phyloP scores from a whole-genome alignment of 2,113 vertebrate species.

The Tragelaphus imberbis region DNA sequence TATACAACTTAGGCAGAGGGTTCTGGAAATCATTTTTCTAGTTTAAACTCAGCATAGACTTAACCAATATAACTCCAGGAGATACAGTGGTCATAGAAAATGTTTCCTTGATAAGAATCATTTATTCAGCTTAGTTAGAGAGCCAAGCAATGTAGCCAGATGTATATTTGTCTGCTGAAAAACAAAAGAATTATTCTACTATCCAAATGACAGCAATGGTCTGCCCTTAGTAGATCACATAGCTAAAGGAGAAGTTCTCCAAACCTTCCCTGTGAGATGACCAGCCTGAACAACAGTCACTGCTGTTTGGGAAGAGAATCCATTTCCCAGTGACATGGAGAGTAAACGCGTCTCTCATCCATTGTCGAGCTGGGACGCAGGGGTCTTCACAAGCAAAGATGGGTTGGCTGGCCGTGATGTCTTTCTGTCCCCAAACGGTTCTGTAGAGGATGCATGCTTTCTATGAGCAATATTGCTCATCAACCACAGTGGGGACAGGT shows the following conservation, averaged over 20 bases:
- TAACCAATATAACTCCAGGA: slow-evolving; percentile 8
- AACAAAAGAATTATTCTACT: not conserved
- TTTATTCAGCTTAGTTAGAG: slow-evolving; percentile 26
- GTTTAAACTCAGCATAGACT: not conserved
- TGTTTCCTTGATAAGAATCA: slow-evolving; percentile 38
- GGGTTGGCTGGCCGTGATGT: not conserved
- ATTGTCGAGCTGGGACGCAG: not conserved
- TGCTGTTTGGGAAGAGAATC: not conserved
- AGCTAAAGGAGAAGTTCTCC: not conserved
- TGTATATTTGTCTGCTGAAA: slow-evolving; percentile 26
- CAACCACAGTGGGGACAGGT: not conserved
- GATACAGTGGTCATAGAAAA: not conserved
- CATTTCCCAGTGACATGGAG: not conserved
- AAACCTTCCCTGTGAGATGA: not conserved
- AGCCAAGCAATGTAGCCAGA: not conserved
- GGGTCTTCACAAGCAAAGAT: not conserved
- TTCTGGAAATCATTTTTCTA: not conserved
- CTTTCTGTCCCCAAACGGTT: not conserved
- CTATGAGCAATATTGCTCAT: not conserved
- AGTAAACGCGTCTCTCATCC: not conserved
- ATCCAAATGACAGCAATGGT: not conserved
- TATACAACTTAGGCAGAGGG: not conserved
- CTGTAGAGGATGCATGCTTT: not conserved
- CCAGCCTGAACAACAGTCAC: not conserved
- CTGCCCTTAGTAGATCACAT: not conserved